These are phyloP conservation scores for Hydropsyche betteni DNA, from an alignment of 2,888 invertebrate genomes.

Conservation along the genomic window DNA sequence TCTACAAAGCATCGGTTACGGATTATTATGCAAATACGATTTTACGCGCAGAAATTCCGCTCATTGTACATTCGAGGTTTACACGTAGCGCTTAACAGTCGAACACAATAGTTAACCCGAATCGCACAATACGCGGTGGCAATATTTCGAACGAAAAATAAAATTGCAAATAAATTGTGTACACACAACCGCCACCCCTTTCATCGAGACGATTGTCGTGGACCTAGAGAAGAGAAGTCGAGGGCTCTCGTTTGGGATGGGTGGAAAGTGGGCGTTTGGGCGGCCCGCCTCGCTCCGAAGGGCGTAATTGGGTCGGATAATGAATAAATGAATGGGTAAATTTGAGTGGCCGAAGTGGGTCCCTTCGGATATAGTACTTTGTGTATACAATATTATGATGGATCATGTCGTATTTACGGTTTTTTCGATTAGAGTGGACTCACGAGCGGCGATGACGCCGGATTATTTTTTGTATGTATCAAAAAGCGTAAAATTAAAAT, in stretches of 20 bases:
- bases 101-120: background rate
- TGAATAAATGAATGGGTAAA: slow-evolving; percentile 52
- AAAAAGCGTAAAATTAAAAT: too few relatives aligned
- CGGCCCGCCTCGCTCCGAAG: slow-evolving; percentile 20
- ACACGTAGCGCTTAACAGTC: slow-evolving; percentile 9
- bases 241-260: slow-evolving; percentile 28
- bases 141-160: slow-evolving; percentile 37
- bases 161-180: background rate
- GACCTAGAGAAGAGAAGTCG: background rate
- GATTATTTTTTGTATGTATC: background rate
- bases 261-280: background rate
- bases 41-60: background rate
- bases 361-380: slow-evolving; percentile 39
- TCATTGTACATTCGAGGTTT: slow-evolving; percentile 5
- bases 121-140: slow-evolving; percentile 36
- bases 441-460: background rate
- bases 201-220: slow-evolving; percentile 25
- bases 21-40: background rate
- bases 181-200: slow-evolving; percentile 7
- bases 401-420: slow-evolving; percentile 40
- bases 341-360: slow-evolving; percentile 48
- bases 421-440: slow-evolving; percentile 17
- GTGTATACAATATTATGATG: slow-evolving; percentile 35
- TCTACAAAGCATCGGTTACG: background rate
- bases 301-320: slow-evolving; percentile 52